Evolutionary conservation across 2,888 invertebrate genomes (phyloP), one percentile per base, ranked within the genome.

Genomic region (Eupithecia dodoneata): DNA sequence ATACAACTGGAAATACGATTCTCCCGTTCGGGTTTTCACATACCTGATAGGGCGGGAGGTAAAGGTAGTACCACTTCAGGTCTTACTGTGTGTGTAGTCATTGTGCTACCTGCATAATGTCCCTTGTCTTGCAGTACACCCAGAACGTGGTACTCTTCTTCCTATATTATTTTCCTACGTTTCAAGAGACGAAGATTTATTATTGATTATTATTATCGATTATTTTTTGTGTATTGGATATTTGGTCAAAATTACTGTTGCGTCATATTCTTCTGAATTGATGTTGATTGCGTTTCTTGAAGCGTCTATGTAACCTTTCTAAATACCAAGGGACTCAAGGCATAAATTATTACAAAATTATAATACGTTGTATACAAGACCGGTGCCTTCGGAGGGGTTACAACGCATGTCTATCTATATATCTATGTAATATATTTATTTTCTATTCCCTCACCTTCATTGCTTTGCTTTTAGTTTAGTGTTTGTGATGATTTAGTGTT

Each of bases 11-110:
- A 94, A 94, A 82, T 94, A 94, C 81, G 97, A 97, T 76, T 97
- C 97, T 93, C 97, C 99, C 86, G 99, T 99, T 72, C 96, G 99
- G 83, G 97, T 99, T 81, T 99, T 99, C 95, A 99, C 99, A 65
- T 99, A 99, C 96, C 96, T 99, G 87, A 99, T 99, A 93, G 99
- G 99, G 82, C 96, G 98, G 90, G 98, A 98, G 95, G 95, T 95
- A 94, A 94, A 94, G 97, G 97, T 86, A 94, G 94, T 94, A 95
- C 94, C 94, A 94, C 91, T 94, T 92, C 94, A 93, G 93, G 94
- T 94, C 91, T 93, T 94, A 94, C 93, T 94, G 95, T 92, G 93
- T 94, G 94, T 94, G 93, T 95, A 94, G 93, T 91, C 94, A 93
- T 94, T 95, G 95, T 94, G 94, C 93, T 92, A 91, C 92, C 93